These are phyloP conservation scores for Numida meleagris DNA, from an alignment of 2,113 vertebrate species.

Conservation along the genomic window DNA sequence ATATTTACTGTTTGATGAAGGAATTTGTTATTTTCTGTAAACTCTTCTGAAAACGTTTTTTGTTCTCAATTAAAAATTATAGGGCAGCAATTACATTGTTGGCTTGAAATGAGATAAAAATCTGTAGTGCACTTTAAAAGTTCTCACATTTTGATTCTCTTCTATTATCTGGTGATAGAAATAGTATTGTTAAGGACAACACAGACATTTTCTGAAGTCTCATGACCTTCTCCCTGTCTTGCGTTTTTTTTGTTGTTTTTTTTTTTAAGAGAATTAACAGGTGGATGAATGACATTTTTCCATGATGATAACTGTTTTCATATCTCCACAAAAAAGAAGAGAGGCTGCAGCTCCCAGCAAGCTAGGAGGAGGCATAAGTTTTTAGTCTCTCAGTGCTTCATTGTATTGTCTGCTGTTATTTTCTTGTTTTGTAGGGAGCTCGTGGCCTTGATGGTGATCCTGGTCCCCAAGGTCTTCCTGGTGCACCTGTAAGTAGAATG, in stretches of 20 bases:
- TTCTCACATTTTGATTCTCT: background rate
- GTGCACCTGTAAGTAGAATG: conserved; percentile 85
- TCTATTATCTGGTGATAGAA: background rate
- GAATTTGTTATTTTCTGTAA: background rate
- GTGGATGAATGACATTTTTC: background rate
- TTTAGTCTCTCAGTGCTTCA: background rate
- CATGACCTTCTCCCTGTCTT: rapidly evolving
- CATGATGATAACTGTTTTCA: background rate
- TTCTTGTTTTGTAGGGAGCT: conserved; percentile 79
- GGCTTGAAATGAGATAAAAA: background rate
- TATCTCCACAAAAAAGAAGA: background rate
- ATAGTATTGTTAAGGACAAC: background rate
- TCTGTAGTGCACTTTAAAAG: background rate
- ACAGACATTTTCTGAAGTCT: background rate
- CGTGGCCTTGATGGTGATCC: conserved; percentile 91
- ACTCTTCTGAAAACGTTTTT: background rate
- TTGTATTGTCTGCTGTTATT: background rate
- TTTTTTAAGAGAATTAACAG: background rate
- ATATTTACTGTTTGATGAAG: background rate
- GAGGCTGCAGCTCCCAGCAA: background rate
- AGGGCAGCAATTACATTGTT: background rate
- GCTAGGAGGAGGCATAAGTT: background rate
- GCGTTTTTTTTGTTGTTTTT: too few species aligned
- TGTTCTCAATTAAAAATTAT: background rate
- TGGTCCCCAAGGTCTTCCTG: conserved; percentile 88